Conservation (phyloP, 2,888 invertebrate genomes). For the Micoletzkya japonica region DNA sequence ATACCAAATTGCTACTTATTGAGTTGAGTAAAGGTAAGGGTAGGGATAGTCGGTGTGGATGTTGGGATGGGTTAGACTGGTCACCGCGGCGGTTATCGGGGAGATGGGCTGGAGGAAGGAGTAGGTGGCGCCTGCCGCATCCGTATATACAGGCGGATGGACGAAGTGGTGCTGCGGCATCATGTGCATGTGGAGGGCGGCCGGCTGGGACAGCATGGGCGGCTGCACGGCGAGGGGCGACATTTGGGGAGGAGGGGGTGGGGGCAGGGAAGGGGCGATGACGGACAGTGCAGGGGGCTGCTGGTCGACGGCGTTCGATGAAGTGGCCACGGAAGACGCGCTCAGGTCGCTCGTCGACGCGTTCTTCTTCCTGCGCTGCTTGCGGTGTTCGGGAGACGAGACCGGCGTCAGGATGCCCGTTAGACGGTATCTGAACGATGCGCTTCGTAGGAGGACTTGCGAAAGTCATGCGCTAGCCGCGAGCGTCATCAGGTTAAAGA, state of each 20-base stretch:
- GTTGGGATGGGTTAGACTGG: not conserved
- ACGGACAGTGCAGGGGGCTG: not conserved
- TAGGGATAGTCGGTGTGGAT: constrained; percentile 1
- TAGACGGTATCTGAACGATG: constrained; percentile 51
- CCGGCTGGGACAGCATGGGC: not conserved
- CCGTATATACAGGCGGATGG: constrained; percentile 12
- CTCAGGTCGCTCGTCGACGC: too few relatives aligned
- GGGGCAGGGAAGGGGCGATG: constrained; percentile 3
- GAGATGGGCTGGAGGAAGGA: constrained; percentile 19
- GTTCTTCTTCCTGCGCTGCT: constrained; percentile 36
- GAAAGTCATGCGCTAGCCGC: not conserved
- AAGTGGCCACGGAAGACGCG: too few relatives aligned
- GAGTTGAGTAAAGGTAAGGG: constrained; percentile 15
- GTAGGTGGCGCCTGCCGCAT: constrained; percentile 12
- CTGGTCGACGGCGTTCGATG: not conserved
- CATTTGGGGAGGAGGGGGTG: not conserved
- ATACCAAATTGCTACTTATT: not conserved
- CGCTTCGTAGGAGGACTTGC: not conserved
- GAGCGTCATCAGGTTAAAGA: not conserved
- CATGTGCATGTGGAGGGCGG: too few relatives aligned
- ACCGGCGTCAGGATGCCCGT: constrained; percentile 60
- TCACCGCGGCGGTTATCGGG: not conserved
- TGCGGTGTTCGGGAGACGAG: constrained; percentile 58
- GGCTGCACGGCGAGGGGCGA: not conserved
- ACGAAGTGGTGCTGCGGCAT: not conserved